Evolutionary conservation across 2,797 vertebrate species (phyloP), one percentile per base, ranked within the genome.

Genomic region (Sebastes vulpes): DNA sequence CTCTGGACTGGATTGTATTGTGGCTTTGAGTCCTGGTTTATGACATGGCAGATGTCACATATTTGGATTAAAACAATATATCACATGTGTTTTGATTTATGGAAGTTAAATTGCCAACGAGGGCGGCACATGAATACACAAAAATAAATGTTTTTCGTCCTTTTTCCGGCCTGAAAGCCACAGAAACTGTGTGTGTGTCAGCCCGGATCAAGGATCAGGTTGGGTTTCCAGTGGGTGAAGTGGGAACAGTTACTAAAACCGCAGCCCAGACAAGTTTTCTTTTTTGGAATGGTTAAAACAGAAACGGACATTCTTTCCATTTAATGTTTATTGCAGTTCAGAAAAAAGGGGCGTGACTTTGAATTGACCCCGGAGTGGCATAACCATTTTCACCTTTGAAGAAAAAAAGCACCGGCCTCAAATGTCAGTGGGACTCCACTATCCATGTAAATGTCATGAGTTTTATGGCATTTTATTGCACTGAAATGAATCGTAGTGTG

Each of bases 161-260:
- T 25, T 85, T 81, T 77, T 72, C 72, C 6, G 1, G 14, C 59
- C 25, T 21, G 6, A 58, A 70, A 82, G 67, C 73, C 76, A 63
- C 23, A 81, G 9, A 77, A 66, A 61, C 57, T 58, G 70, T 66
- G 35, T 58, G 68, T 79, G 66, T 69, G 64, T 85, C 32, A 60
- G 59, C 4, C 60, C 42, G 32, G 58, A 82, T 71, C 52, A 61
- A 69, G 66, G 58, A 60, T 77, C 61, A 77, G 59, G 48, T 82
- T 81, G 63, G 59, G 65, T 92, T 94, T 94, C 83, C 81, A 91
- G 86, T 63, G 81, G 86, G 83, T 72, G 79, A 93, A 70, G 77
- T 88, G 77, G 87, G 91, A 87, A 89, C 90, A 86, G 80, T 79
- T 38, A 59, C 32, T 79, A 3, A 81, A 91, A 91, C 92, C 85